Percentiles rank a stretch among this genome's conserved stretches.
phyloP scores from a whole-genome alignment of 2,888 invertebrate genomes.

The Diploptera punctata region DNA sequence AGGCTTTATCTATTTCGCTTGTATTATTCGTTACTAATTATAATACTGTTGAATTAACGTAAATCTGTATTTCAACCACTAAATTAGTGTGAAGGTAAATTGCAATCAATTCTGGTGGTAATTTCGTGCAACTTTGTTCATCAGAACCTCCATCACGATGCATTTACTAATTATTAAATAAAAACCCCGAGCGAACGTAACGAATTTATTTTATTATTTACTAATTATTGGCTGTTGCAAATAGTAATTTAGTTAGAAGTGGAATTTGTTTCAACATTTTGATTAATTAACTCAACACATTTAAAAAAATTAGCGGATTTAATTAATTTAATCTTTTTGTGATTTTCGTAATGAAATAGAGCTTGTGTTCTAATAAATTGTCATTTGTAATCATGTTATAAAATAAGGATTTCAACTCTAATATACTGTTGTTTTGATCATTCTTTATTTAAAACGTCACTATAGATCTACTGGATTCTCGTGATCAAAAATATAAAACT shows the following conservation, averaged over 20 bases:
- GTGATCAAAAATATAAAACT: no score
- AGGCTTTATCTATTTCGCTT: background rate
- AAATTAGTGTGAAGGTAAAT: background rate
- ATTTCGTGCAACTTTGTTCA: background rate
- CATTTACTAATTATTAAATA: background rate
- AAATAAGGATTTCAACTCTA: no score
- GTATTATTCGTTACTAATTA: slow-evolving; percentile 1
- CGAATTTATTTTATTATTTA: background rate
- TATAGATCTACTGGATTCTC: no score
- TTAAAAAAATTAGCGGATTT: no score
- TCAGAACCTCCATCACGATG: background rate
- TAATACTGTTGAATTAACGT: background rate
- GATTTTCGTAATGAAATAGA: no score
- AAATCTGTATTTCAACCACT: background rate
- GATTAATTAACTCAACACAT: no score
- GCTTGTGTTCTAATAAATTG: no score
- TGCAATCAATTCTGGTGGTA: slow-evolving; percentile 1
- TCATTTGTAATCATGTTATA: no score
- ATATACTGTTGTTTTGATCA: no score
- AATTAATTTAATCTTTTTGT: no score
- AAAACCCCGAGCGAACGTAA: background rate
- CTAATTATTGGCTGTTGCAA: background rate
- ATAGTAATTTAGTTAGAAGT: background rate
- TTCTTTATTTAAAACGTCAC: no score
- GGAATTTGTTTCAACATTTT: slow-evolving; percentile 1